These are phyloP conservation scores for Crenuchus spilurus DNA, from an alignment of 2,797 vertebrate species.

Conservation along the genomic window DNA sequence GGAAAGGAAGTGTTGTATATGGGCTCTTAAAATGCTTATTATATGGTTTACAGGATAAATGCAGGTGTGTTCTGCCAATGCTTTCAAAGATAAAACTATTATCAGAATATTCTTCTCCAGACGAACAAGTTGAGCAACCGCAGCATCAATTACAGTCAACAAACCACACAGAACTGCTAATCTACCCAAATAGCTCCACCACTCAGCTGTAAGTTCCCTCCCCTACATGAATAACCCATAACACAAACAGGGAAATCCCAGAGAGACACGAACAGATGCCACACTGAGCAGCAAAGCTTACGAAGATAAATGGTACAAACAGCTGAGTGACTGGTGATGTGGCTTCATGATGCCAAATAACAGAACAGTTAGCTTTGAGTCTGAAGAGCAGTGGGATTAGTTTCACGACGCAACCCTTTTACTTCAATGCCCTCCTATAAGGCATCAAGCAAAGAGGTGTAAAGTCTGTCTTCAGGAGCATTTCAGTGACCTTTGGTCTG, in stretches of 20 bases:
- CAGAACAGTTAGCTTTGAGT: background rate
- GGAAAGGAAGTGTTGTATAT: no score
- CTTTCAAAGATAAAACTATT: background rate
- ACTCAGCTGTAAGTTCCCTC: background rate
- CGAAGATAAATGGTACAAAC: background rate
- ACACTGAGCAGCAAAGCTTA: background rate
- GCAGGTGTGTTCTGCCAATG: background rate
- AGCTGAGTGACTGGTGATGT: background rate
- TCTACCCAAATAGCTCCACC: background rate
- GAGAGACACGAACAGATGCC: background rate
- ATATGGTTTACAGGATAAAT: no score
- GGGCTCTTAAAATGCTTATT: no score
- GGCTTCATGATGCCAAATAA: background rate
- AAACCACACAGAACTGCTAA: background rate
- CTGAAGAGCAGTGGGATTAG: background rate
- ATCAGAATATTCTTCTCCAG: background rate
- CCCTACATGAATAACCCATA: background rate
- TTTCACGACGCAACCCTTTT: background rate
- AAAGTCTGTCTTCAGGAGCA: background rate
- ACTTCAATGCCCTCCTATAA: background rate
- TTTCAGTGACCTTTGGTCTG: background rate
- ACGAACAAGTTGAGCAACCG: background rate
- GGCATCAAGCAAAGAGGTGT: background rate
- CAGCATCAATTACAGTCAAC: background rate
- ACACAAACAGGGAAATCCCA: constrained; percentile 12